Conservation (phyloP, 2,113 vertebrate species). For the Malurus elegans region DNA sequence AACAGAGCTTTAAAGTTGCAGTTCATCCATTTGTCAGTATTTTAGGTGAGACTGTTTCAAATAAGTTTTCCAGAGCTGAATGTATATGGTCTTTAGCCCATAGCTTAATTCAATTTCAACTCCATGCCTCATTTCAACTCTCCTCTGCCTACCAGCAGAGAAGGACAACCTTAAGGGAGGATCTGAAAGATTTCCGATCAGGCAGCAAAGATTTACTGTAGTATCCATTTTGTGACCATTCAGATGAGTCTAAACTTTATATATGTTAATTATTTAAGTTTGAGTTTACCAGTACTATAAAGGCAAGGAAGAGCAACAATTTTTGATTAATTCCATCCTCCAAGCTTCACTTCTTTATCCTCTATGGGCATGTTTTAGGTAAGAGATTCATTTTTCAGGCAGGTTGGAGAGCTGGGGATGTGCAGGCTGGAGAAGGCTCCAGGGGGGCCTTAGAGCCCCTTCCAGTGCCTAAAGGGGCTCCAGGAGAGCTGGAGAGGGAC, state of each 20-base stretch:
- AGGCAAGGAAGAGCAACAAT: background rate
- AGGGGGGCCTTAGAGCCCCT: background rate
- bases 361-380: background rate
- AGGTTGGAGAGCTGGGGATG: background rate
- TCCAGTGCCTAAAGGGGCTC: background rate
- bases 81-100: background rate
- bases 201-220: background rate
- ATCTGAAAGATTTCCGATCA: background rate
- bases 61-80: background rate
- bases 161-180: background rate
- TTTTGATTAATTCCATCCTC: background rate
- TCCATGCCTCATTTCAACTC: background rate
- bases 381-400: background rate
- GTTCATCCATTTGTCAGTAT: background rate
- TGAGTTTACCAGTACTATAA: background rate
- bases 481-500: background rate
- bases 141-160: no score
- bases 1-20: background rate
- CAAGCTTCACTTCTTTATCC: background rate
- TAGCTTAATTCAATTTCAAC: background rate
- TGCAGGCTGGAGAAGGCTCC: background rate
- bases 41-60: background rate
- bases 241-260: background rate
- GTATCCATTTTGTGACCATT: background rate
- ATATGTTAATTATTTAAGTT: background rate